Evolutionary conservation across 1,140 invertebrate species (phyloP), one percentile per base, ranked within the genome.

Genomic region (Drosophila simulans): DNA sequence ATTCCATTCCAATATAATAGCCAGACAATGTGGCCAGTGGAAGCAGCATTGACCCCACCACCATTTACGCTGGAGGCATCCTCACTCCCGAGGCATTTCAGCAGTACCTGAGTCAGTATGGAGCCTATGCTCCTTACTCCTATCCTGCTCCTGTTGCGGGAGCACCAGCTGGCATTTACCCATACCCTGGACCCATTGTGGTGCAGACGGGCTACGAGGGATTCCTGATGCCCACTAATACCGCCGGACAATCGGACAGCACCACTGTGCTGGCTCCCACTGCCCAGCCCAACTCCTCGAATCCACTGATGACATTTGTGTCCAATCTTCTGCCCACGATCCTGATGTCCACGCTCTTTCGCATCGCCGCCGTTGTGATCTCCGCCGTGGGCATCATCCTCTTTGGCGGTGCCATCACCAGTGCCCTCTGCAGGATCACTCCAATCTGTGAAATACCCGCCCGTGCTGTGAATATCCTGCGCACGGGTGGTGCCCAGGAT

Each of bases 401-500:
- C 3, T 91, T 95, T 13, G 94, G 94, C 2, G 93, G 94, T 25
- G 77, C 94, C 5, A 89, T 95, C 3, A 95, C 94, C 0, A 93
- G 93, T 2, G 92, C 93, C 1, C 76, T 96, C 0, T 96, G 95
- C 73, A 93, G 93, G 1, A 93, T 95, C 17, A 95, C 95, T 0
- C 94, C 95, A 7, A 70, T 96, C 27, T 96, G 95, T 78, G 93
- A 93, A 0, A 94, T 95, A 22, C 92, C 93, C 2, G 94, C 94
- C 77, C 77, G 93, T 20, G 94, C 94, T 8, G 84, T 94, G 0
- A 93, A 93, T 5, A 92, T 93, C 13, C 75, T 81, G 11, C 86
- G 79, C 78, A 82, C 72, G 56, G 57, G 92, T 25, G 76, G 88
- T 57, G 79, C 83, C 72, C 57, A 78, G 64, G 51, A 88, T 91